These are phyloP conservation scores for Potamilus streckersoni DNA, from an alignment of 1,140 invertebrate species.

Conservation along the genomic window DNA sequence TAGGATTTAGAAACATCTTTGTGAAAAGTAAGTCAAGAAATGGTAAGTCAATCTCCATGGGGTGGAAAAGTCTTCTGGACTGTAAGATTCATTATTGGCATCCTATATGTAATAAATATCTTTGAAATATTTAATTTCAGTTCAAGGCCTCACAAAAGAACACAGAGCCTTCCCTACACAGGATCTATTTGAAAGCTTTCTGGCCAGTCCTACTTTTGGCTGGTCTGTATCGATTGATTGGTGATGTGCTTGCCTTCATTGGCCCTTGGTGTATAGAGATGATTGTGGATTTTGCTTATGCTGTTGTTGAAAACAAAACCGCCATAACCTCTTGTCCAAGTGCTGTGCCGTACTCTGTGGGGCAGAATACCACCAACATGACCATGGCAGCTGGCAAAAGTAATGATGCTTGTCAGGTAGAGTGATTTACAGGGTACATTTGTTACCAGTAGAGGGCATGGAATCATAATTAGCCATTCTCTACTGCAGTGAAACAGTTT, in stretches of 20 bases:
- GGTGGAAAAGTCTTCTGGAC: too few species aligned
- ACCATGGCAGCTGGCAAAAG: neutral
- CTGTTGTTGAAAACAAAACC: constrained; percentile 11
- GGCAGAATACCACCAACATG: neutral
- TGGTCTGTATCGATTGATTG: constrained; percentile 81
- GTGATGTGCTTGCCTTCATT: constrained; percentile 81
- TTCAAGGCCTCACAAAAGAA: constrained; percentile 38
- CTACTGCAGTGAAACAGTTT: neutral
- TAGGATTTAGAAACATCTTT: too few species aligned
- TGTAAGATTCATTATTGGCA: neutral
- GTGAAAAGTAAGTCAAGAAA: too few species aligned
- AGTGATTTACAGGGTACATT: neutral
- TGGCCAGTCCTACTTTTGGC: constrained; percentile 84
- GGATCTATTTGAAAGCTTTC: constrained; percentile 77
- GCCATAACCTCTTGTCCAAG: neutral
- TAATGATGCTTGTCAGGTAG: neutral
- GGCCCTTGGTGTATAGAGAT: constrained; percentile 81
- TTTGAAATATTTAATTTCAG: constrained; percentile 23
- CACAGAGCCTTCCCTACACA: constrained; percentile 48
- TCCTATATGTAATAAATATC: neutral
- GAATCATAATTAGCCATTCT: neutral
- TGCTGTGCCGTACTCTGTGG: neutral
- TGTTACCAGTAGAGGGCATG: neutral
- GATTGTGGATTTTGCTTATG: constrained; percentile 76
- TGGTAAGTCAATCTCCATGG: too few species aligned